Evolutionary conservation across 1,140 invertebrate species (phyloP), one percentile per base, ranked within the genome.

Genomic region (Aporrectodea caliginosa): DNA sequence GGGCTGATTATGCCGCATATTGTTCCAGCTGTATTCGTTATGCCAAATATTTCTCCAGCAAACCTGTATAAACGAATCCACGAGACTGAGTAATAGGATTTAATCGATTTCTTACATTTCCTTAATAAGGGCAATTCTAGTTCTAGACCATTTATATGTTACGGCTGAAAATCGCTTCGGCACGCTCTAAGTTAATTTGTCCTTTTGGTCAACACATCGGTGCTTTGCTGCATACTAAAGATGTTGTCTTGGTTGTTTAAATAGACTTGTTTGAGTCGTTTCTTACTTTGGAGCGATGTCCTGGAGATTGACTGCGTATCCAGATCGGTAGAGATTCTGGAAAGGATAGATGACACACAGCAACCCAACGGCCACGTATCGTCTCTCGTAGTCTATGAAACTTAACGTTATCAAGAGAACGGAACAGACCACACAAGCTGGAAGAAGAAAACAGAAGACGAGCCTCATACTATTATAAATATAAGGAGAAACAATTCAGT

Each of bases 1-100:
- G 94, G 94, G 84, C 93, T 93, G 1, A 96, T 86, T 79, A 96
- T 94, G 29, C 95, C 94, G 29, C 94, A 94, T 78, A 96, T 86
- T 0, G 94, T 95, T 0, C 93, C 94, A 80, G 95, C 89, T 0
- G 93, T 95, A 86, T 96, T 95, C 0, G 93, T 93, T 68, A 96
- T 90, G 1, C 94, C 95, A 92, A 94, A 94, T 16, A 95, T 84
- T 0, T 84, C 76, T 93, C 91, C 93, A 16, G 94, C 93, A 88
- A 85, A 87, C 43, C 85, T 84, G 70, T 58, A 6, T 12, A 58
- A n/a, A n/a, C n/a, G n/a, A 69, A 68, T 29, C 16, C 58, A 35
- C 58, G 27, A 27, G 33, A 35, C 16, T 2, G 1, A 31, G 33
- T 35, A 1, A 16, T 73, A 16, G 12, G 22, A 16, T 22, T 68